Conservation (phyloP, 2,888 invertebrate species). For the Drosophila rubida region DNA sequence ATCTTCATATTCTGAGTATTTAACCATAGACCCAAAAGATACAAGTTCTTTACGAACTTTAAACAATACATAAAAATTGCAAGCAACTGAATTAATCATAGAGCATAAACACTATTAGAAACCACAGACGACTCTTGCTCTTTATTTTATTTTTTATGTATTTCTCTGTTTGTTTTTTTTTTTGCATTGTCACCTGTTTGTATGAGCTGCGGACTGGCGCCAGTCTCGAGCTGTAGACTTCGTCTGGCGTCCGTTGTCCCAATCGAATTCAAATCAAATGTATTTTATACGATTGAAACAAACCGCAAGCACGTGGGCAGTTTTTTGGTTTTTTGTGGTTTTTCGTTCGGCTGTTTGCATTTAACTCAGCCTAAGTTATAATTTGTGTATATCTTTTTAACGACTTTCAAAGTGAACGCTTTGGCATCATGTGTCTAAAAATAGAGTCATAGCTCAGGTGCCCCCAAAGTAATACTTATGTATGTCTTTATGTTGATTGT, state of each 20-base stretch:
- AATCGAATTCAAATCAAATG: constrained; percentile 63
- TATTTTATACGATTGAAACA: constrained; percentile 31
- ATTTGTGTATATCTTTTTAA: constrained; percentile 71
- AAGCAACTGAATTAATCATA: too few species aligned
- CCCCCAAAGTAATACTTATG: constrained; percentile 29
- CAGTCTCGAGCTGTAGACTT: constrained; percentile 49
- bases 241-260: constrained; percentile 36
- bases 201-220: constrained; percentile 59
- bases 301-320: constrained; percentile 59
- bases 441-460: constrained; percentile 70
- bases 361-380: constrained; percentile 67
- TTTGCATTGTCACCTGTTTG: constrained; percentile 68
- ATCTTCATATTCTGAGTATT: too few species aligned
- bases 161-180: constrained; percentile 34
- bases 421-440: constrained; percentile 75
- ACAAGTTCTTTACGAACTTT: too few species aligned
- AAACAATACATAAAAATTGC: too few species aligned
- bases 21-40: too few species aligned
- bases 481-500: constrained; percentile 9
- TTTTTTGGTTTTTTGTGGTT: constrained; percentile 26
- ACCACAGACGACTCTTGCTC: neutral
- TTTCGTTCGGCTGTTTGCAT: constrained; percentile 58
- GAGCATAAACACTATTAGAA: neutral
- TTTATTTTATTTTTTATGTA: too few species aligned
- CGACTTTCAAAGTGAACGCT: constrained; percentile 68